phyloP scores from a whole-genome alignment of 1,140 invertebrate species.

The Limonius californicus region DNA sequence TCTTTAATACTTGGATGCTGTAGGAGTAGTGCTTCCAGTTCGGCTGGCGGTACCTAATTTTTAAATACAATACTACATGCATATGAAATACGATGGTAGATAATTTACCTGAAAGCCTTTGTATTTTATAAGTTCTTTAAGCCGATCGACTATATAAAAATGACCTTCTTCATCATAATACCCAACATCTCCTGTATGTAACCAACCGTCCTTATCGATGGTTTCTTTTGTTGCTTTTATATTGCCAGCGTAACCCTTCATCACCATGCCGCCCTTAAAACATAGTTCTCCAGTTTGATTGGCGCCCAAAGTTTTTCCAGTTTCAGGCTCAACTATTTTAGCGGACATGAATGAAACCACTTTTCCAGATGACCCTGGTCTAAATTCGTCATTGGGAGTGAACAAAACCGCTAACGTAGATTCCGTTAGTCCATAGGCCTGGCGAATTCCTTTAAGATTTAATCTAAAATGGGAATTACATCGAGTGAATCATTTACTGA shows the following conservation, averaged over 20 bases:
- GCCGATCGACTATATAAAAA: conserved; percentile 76
- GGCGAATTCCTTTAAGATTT: conserved; percentile 28
- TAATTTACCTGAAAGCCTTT: conserved; percentile 63
- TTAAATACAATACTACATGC: no score
- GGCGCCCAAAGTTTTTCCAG: background rate
- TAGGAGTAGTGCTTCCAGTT: conserved; percentile 16
- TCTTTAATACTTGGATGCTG: conserved; percentile 52
- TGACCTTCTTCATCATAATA: conserved; percentile 68
- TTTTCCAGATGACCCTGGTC: background rate
- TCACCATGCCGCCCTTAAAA: conserved; percentile 57
- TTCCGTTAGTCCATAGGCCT: conserved; percentile 63
- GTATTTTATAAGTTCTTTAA: conserved; percentile 89
- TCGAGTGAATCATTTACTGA: background rate
- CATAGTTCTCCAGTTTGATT: conserved; percentile 63
- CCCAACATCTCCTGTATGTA: conserved; percentile 79
- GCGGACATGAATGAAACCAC: background rate
- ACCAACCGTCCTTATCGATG: conserved; percentile 68
- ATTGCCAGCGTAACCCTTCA: conserved; percentile 67
- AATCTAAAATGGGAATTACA: background rate
- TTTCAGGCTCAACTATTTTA: background rate
- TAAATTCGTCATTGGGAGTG: no score
- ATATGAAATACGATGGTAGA: no score
- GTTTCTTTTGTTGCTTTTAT: conserved; percentile 65
- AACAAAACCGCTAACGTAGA: background rate
- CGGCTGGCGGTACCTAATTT: conserved; percentile 19